Evolutionary conservation across 2,113 vertebrate species (phyloP).

Genomic region (Syngnathus typhle): DNA sequence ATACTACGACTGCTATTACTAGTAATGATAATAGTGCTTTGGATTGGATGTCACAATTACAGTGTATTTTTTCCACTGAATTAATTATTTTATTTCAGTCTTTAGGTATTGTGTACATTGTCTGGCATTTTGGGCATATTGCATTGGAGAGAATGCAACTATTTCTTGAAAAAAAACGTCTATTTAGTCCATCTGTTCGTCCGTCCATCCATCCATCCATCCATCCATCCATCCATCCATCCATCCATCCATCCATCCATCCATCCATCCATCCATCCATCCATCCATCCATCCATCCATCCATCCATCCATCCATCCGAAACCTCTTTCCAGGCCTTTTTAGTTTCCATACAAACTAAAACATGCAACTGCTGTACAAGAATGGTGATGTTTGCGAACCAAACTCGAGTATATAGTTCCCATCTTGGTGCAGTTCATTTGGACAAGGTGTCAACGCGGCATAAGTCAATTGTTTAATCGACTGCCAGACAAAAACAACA

Average conservation of each 20-base stretch:
- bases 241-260: too few species aligned
- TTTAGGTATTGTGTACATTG: neutral
- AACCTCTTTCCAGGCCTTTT: too few species aligned
- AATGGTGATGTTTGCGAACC: neutral
- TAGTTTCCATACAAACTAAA: neutral
- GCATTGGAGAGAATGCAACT: neutral
- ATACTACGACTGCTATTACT: neutral
- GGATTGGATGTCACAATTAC: neutral
- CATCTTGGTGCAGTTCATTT: neutral
- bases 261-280: too few species aligned
- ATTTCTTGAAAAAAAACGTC: neutral
- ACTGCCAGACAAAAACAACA: neutral
- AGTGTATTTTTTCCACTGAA: neutral
- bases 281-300: too few species aligned
- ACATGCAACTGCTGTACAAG: neutral
- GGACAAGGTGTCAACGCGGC: too few species aligned
- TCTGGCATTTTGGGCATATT: neutral
- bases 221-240: too few species aligned
- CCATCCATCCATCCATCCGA: too few species aligned
- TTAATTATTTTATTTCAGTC: neutral
- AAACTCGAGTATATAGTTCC: neutral
- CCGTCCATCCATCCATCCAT: neutral
- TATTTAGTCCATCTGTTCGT: neutral
- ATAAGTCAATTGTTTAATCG: neutral
- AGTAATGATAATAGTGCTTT: neutral